Evolutionary conservation across 2,888 invertebrate species (phyloP), one percentile per base, ranked within the genome.

Genomic region (Melanchra persicariae): DNA sequence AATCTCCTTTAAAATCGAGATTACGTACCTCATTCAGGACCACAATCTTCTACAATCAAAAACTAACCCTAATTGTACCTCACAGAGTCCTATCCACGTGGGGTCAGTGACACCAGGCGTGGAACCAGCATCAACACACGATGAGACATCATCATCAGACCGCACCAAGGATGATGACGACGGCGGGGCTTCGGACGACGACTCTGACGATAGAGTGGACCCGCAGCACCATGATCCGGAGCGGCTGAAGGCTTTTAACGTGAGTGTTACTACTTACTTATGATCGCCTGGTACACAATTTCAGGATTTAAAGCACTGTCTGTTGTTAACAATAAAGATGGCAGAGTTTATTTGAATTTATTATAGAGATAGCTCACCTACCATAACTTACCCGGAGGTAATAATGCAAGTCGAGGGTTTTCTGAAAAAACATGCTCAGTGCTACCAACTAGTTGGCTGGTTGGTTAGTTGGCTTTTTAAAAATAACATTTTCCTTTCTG

Each of bases 211-310:
- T 90, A 97, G 98, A 89, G 97, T 99, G 81, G 98, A 99, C 90
- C 98, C 98, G 62, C 98, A 98, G 84, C 96, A 97, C 74, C 98
- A 98, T 86, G 99, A 99, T 92, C 99, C 99, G 0, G 99, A 99
- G 95, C 97, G 99, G 92, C 97, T 99, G 82, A 99, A 99, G 95
- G 99, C 99, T 81, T 99, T 99, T 92, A 99, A 99, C 95, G 99
- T 99, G 95, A 97, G 98, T 93, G 59, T 43, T n/a, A n/a, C 26
- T 4, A 7, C 12, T 45, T 40, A 30, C 12, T 37, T 37, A 57
- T 57, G 37, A 37, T 57, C 0, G 37, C 22, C 22, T 57, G n/a
- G 22, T 55, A 34, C 34, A n/a, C 12, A 7, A 22, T 37, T 37
- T 22, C 19, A 52, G 30, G 6, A 1, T n/a, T n/a, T n/a, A n/a